Evolutionary conservation across 2,797 vertebrate species (phyloP).

Genomic region (Anguilla megastoma): DNA sequence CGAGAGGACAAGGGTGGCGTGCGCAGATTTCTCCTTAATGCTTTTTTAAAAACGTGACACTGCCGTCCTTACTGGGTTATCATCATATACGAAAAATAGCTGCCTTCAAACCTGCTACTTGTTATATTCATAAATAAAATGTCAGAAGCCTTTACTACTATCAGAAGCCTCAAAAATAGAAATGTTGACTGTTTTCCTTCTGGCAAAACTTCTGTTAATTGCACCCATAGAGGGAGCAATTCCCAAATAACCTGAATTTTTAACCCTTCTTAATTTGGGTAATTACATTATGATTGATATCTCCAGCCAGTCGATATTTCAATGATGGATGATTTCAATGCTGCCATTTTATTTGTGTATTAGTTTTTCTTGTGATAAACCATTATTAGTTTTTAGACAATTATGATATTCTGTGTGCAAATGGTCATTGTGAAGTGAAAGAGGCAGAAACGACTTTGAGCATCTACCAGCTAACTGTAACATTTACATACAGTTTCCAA

Average conservation of each 20-base stretch:
- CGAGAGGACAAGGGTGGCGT: slow-evolving; percentile 63
- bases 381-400: not conserved
- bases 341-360: not conserved
- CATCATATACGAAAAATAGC: slow-evolving; percentile 35
- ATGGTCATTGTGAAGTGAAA: not conserved
- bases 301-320: slow-evolving; percentile 20
- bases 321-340: slow-evolving; percentile 27
- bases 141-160: not conserved
- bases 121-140: not conserved
- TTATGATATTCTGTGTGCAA: not conserved
- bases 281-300: slow-evolving; percentile 40
- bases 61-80: slow-evolving; percentile 42
- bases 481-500: not conserved
- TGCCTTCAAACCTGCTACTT: not conserved
- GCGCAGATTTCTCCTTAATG: slow-evolving; percentile 27
- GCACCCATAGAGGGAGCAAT: not conserved
- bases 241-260: not conserved
- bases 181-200: not conserved
- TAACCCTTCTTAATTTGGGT: not conserved
- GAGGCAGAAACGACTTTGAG: not conserved
- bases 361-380: not conserved
- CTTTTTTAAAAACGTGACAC: slow-evolving; percentile 38
- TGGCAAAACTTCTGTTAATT: not conserved
- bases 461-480: not conserved
- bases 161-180: not conserved